Evolutionary conservation across 2,113 vertebrate species (phyloP), one percentile per base, ranked within the genome.

Genomic region (Vidua chalybeata): DNA sequence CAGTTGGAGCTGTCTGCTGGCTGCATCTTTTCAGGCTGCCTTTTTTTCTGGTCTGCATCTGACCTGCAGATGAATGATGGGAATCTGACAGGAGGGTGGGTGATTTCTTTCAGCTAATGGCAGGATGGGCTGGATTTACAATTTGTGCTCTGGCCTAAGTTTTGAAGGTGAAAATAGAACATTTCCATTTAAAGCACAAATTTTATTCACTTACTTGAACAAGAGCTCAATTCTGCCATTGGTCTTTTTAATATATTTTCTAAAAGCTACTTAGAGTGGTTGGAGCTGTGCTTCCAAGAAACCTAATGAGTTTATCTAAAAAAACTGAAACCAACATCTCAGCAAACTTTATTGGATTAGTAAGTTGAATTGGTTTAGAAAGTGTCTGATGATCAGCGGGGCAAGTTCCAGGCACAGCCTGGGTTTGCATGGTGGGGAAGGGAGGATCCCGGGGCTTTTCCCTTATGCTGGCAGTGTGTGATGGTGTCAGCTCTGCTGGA

Each of bases 271-370:
- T 77, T 24, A 41, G 54, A 26, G 28, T 21, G 23, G 41, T 54
- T 76, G 46, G 30, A 83, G 17, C 15, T 76, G 2, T 24, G 31
- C 67, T 92, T 87, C 37, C 59, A 74, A 90, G 55, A 83, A 33
- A 46, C 6, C 7, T 56, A 45, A 48, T 1, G 3, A 49, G 12
- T 83, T 93, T 72, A 54, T 74, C 54, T 68, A 15, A 55, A 55
- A 64, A 66, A 19, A n/a, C 0, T 0, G 2, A 71, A 35, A 24
- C 19, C 13, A 69, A 26, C n/a, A 72, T 22, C 28, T 6, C 26
- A 48, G 33, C 45, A 59, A 87, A 39, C 21, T 43, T 24, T 82
- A 33, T 58, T 71, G 35, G 37, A n/a, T 82, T 77, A 59, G 18
- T 55, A 59, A 66, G 17, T 15, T 81, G 49, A 51, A 80, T 52